A percentile compares a stretch with the other conserved stretches of the same genome.
Evolutionary conservation across 2,113 vertebrate genomes (phyloP).

Genomic region (Piliocolobus tephrosceles): DNA sequence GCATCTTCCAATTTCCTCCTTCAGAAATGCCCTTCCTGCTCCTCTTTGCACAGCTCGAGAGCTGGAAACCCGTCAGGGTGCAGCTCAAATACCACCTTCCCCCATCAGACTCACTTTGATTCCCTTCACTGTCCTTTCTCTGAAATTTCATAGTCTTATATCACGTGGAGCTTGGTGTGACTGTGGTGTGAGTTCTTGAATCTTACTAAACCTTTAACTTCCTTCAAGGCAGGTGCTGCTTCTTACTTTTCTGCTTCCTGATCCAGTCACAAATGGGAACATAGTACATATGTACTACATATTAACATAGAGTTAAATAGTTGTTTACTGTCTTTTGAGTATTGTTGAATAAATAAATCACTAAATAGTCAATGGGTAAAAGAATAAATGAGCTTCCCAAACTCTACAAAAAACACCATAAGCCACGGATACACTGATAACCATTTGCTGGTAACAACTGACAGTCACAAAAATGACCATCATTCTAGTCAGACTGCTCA

Average conservation of each 20-base stretch:
- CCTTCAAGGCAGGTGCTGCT: not conserved
- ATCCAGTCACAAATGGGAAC: not conserved
- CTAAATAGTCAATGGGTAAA: not conserved
- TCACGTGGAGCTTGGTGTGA: not conserved
- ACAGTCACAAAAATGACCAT: not conserved
- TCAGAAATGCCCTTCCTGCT: not conserved
- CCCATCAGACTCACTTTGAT: no score
- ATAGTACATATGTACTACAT: not conserved
- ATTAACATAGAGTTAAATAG: not conserved
- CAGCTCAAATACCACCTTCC: not conserved
- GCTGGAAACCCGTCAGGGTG: not conserved
- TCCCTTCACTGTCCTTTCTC: not conserved
- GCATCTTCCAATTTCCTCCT: no score
- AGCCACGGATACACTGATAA: not conserved
- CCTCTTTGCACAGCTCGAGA: not conserved
- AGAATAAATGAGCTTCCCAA: not conserved
- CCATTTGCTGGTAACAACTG: not conserved
- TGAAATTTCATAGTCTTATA: not conserved
- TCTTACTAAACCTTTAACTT: not conserved
- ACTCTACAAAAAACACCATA: not conserved
- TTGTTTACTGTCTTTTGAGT: not conserved
- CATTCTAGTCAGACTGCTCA: not conserved
- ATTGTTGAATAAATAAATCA: not conserved
- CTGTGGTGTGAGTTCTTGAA: not conserved
- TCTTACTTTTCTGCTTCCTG: not conserved